Conservation (phyloP, 1,140 invertebrate genomes). For the Nomia melanderi region DNA sequence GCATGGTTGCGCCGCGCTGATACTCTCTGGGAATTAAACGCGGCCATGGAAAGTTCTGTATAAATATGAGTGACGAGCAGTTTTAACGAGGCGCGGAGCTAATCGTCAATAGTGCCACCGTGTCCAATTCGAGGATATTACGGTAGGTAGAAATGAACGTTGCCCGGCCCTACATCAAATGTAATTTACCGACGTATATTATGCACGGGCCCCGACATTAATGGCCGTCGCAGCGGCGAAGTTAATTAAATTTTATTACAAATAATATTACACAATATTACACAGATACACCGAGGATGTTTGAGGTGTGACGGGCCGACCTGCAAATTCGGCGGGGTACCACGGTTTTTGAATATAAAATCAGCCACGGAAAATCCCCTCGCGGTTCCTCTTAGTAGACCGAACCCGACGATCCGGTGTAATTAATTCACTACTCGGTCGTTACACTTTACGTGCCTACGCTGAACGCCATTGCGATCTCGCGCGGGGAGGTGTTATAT, state of each 20-base stretch:
- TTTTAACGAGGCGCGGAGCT: conserved; percentile 32
- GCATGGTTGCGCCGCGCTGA: neutral
- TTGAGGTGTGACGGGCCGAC: neutral
- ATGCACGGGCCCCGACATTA: conserved; percentile 46
- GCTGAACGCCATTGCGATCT: conserved; percentile 24
- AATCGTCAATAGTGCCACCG: conserved; percentile 48
- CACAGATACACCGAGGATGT: conserved; percentile 4
- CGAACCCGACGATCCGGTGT: conserved; percentile 23
- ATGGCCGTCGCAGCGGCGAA: conserved; percentile 48
- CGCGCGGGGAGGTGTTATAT: neutral
- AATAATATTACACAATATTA: conserved; percentile 62
- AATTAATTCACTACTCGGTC: conserved; percentile 47
- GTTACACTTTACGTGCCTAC: conserved; percentile 35
- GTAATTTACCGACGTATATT: conserved; percentile 59
- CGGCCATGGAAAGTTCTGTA: conserved; percentile 8
- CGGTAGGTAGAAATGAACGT: conserved; percentile 27
- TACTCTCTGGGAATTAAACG: conserved; percentile 26
- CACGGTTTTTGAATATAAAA: conserved; percentile 51
- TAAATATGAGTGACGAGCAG: conserved; percentile 27
- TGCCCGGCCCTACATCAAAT: conserved; percentile 34
- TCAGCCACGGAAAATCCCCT: conserved; percentile 26
- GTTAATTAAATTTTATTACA: conserved; percentile 68
- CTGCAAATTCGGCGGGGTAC: conserved; percentile 27
- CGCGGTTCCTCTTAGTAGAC: conserved; percentile 25
- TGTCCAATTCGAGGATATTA: conserved; percentile 52